Conservation (phyloP, 2,797 vertebrate species). For the Pelobates cultripes region DNA sequence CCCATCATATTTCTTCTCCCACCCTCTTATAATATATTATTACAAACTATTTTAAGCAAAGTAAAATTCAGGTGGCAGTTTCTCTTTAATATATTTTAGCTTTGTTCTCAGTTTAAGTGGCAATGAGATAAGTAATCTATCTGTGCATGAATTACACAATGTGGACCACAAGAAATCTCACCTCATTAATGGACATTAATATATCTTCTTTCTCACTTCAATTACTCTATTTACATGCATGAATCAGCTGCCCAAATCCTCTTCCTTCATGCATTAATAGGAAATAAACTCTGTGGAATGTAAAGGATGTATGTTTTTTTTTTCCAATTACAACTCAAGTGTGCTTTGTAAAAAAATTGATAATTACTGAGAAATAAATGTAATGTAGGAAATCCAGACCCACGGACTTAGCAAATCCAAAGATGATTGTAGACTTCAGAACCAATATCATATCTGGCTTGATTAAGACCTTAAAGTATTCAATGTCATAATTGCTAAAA, state of each 20-base stretch:
- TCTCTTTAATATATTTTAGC: not conserved
- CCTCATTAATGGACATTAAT: constrained; percentile 7
- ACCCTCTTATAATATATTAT: no score
- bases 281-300: not conserved
- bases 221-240: not conserved
- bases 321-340: constrained; percentile 16
- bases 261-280: not conserved
- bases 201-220: not conserved
- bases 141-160: not conserved
- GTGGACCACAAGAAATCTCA: not conserved
- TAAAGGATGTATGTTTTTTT: not conserved
- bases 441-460: not conserved
- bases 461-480: not conserved
- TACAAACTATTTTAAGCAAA: no score
- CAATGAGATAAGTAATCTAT: not conserved
- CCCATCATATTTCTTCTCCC: no score
- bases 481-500: constrained; percentile 13
- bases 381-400: not conserved
- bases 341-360: not conserved
- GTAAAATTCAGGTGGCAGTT: no score
- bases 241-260: not conserved
- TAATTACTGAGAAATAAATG: constrained; percentile 10
- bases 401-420: not conserved
- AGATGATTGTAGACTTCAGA: not conserved
- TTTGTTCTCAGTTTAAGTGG: not conserved